Evolutionary conservation across 2,797 vertebrate species (phyloP).

Genomic region (Acanthurus leucopareius): DNA sequence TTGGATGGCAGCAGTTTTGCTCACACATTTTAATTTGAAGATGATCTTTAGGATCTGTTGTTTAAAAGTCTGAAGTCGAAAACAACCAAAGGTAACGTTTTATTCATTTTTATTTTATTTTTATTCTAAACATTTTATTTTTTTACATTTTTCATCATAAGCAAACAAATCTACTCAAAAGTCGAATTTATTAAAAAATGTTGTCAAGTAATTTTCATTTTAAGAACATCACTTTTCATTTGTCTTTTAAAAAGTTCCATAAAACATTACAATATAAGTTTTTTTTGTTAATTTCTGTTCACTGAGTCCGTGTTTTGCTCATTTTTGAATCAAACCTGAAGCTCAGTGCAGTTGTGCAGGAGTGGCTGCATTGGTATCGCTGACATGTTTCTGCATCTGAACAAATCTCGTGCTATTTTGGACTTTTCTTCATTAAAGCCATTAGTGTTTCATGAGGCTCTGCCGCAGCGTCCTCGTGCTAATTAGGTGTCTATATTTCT

Average conservation of each 20-base stretch:
- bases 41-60: neutral
- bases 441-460: constrained; percentile 78
- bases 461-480: constrained; percentile 75
- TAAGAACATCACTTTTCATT: neutral
- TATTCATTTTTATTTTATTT: no score
- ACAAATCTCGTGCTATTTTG: constrained; percentile 74
- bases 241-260: neutral
- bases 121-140: constrained; percentile 1
- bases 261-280: neutral
- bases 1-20: neutral
- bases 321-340: neutral
- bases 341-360: constrained; percentile 15
- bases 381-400: constrained; percentile 66
- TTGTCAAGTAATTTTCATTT: neutral
- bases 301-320: neutral
- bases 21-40: neutral
- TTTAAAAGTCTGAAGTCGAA: no score
- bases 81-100: no score
- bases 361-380: constrained; percentile 24
- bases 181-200: no score
- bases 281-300: neutral
- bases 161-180: no score
- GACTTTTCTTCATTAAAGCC: constrained; percentile 82
- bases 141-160: neutral
- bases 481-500: constrained; percentile 88